These are phyloP conservation scores for Clytia hemisphaerica DNA, from an alignment of 30 jellyfish, hydroid and myxozoan species.

Conservation along the genomic window DNA sequence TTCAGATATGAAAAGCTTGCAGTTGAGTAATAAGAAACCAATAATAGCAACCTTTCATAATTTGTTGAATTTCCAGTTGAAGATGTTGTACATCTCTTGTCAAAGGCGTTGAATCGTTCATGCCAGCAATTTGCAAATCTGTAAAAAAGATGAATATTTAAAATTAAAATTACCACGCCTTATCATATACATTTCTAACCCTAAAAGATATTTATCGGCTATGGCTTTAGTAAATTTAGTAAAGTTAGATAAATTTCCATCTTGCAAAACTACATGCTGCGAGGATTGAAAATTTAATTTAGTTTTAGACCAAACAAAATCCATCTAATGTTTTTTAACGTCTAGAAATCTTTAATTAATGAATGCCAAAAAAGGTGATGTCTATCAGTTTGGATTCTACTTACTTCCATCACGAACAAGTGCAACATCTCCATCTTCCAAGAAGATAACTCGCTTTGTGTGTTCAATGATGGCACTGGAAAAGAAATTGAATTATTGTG, in stretches of 20 bases:
- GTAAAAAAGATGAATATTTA: background rate
- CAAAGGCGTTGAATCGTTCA: constrained; percentile 55
- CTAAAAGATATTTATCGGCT: background rate
- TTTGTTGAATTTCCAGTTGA: constrained; percentile 90
- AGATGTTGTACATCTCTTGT: constrained; percentile 74
- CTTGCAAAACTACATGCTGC: too few relatives aligned
- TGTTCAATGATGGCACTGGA: constrained; percentile 96
- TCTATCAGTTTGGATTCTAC: background rate
- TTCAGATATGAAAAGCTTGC: background rate
- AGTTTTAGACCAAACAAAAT: too few relatives aligned
- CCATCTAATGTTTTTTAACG: too few relatives aligned
- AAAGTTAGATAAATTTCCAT: too few relatives aligned
- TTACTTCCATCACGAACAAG: constrained; percentile 79
- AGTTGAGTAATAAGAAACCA: background rate
- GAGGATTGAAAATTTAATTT: too few relatives aligned
- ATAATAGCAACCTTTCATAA: constrained; percentile 75
- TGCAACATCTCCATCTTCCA: constrained; percentile 95
- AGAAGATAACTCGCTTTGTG: constrained; percentile 81
- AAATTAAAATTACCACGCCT: background rate
- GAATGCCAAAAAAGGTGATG: background rate
- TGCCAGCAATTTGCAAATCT: constrained; percentile 76
- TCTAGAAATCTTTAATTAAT: too few relatives aligned
- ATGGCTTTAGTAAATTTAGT: too few relatives aligned
- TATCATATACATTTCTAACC: background rate
- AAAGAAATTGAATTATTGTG: background rate